Evolutionary conservation across 2,797 vertebrate species (phyloP), one percentile per base, ranked within the genome.

Genomic region (Telmatherina bonti): DNA sequence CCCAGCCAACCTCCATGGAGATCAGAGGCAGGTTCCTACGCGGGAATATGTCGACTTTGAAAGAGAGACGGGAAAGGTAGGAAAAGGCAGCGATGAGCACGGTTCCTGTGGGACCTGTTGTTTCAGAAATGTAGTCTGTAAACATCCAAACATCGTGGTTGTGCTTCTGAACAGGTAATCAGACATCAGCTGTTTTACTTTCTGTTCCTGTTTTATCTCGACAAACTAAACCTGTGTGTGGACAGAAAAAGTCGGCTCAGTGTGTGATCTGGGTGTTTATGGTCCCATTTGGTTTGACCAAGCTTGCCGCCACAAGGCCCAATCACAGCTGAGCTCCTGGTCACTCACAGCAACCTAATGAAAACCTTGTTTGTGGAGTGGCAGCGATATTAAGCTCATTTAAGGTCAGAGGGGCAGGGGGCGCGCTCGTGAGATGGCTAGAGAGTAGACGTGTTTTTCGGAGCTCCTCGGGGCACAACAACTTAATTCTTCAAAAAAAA

Each of bases 1-100:
- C 92, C 97, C 98, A 78, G 97, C 98, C 92, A 99, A 96, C 93
- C 95, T 96, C 93, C 98, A 98, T 67, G 97, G 97, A 76, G 98
- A 99, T 79, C 97, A 98, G 91, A 94, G 98, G 55, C 98, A 99
- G 92, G 95, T 96, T 89, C 98, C 98, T 27, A 97, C 96, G 29
- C 95, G 97, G 78, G 98, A 99, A 62, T 99, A 99, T 76, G 98
- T 99, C 54, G 97, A 99, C 95, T 98, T 99, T 85, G 98, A 99
- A 86, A 95, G 97, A 87, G 98, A 99, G 92, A 95, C 95, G 59
- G 97, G 97, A 92, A 99, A 99, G 98, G 98, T 99, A 96, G 91
- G 89, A 87, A 31, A 3, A 67, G 35, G 13, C 12, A 13, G 7
- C 8, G 8, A 31, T 3, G 5, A 6, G 33, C 33, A 7, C 5